Evolutionary conservation across 2,113 vertebrate genomes (phyloP), one percentile per base, ranked within the genome.

Genomic region (Hippocampus guttulatus): DNA sequence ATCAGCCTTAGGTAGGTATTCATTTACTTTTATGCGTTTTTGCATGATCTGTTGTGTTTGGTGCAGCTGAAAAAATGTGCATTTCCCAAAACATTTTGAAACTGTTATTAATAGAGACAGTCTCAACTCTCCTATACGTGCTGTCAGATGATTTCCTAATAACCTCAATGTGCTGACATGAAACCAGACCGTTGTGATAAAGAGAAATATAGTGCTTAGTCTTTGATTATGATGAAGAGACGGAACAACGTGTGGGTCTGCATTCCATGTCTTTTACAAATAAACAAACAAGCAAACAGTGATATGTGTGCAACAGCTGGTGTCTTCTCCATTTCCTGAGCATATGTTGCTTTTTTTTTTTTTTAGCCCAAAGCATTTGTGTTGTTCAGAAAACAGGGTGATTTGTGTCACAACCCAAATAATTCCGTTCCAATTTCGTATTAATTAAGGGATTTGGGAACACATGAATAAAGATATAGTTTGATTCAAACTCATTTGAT

Each of bases 1-100:
- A 69, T 33, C 81, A 77, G 86, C 84, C 89, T 84, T 80, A 75
- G 89, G 92, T 93, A 75, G 91, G 91, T 89, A 73, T 12, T 47
- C 10, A 38, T 62, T 71, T 3, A n/a, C 49, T 21, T 21, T 41
- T n/a, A 60, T 52, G n/a, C 4, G 12, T 18, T 47, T 20, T 52
- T 9, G 0, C 18, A 33, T 58, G 15, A 20, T 7, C 2, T 14
- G 12, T 40, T 15, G 14, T 45, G 0, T n/a, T 25, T 5, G 25
- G 14, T 14, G 9, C 21, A 11, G 21, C 21, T 18, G 58, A 38
- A 33, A 60, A 47, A 43, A 25, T 27, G 1, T 40, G 23, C 1
- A 3, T 64, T 63, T 6, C 1, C 0, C 3, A 45, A 55, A 14
- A n/a, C 2, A 18, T 30, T 61, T 70, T 30, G 51, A 64, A 33